Conservation (phyloP, 2,113 vertebrate genomes). For the human (Homo sapiens) region DNA sequence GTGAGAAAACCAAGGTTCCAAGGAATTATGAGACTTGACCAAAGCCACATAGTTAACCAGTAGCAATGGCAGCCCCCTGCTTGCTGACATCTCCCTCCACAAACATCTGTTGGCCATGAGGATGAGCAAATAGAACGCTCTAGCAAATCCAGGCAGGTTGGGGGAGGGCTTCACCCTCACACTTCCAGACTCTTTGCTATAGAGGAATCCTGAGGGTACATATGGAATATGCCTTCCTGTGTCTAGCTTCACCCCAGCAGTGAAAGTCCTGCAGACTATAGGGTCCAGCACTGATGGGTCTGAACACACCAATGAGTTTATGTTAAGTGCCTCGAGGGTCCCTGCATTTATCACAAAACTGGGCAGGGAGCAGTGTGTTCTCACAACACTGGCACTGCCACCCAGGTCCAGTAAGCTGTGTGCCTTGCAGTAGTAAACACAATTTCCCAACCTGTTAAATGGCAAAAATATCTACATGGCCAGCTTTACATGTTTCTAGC, state of each 20-base stretch:
- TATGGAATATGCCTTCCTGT: not conserved
- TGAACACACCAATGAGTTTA: not conserved
- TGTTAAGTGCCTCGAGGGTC: not conserved
- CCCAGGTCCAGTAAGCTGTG: not conserved
- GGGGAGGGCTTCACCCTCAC: too few species aligned
- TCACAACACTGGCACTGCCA: too few species aligned
- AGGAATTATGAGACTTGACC: not conserved
- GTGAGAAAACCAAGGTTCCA: not conserved
- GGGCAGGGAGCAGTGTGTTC: not conserved
- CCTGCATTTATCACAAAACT: not conserved
- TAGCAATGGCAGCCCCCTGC: not conserved
- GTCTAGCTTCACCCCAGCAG: too few species aligned
- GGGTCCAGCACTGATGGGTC: not conserved
- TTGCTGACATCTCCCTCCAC: not conserved
- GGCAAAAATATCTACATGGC: not conserved
- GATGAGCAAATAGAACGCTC: not conserved
- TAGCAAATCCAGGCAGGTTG: not conserved
- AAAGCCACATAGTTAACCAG: not conserved
- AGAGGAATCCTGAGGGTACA: not conserved
- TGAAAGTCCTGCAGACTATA: not conserved
- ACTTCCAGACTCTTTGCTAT: not conserved
- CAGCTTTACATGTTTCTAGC: not conserved
- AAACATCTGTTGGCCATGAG: not conserved
- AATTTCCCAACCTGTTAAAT: not conserved
- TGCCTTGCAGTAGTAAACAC: not conserved